phyloP scores from a whole-genome alignment of 2,888 invertebrate genomes.

The Andrena flavipes region DNA sequence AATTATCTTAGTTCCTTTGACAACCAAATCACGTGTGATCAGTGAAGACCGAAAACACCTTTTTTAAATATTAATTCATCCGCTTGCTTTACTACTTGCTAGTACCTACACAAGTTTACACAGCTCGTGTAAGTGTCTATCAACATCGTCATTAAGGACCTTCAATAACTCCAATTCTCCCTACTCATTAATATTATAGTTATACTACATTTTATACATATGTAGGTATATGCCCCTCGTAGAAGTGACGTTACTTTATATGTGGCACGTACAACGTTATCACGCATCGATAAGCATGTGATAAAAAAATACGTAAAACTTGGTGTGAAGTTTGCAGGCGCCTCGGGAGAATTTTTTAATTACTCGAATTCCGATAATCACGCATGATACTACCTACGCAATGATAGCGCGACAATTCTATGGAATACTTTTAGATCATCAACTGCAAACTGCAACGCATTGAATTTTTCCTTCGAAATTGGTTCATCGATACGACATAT shows the following conservation, averaged over 20 bases:
- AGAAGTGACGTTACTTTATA: slow-evolving; percentile 30
- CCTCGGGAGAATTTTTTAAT: slow-evolving; percentile 27
- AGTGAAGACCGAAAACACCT: too few relatives aligned
- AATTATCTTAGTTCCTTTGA: too few relatives aligned
- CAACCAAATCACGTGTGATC: too few relatives aligned
- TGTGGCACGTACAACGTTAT: slow-evolving; percentile 43
- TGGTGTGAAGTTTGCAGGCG: slow-evolving; percentile 14
- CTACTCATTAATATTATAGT: not conserved
- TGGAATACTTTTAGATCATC: slow-evolving; percentile 38
- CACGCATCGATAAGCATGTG: slow-evolving; percentile 56
- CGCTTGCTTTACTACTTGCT: too few relatives aligned
- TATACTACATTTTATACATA: not conserved
- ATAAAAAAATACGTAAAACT: slow-evolving; percentile 44
- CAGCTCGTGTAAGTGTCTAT: too few relatives aligned
- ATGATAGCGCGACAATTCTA: not conserved
- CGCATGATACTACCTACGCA: not conserved
- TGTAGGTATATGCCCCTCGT: not conserved
- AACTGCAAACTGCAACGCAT: not conserved
- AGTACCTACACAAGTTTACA: too few relatives aligned
- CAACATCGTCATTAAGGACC: not conserved
- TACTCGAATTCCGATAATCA: slow-evolving; percentile 20
- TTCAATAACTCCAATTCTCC: not conserved
- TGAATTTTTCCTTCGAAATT: too few relatives aligned
- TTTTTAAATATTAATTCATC: too few relatives aligned
- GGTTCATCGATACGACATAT: too few relatives aligned